Evolutionary conservation across 2,888 invertebrate species (phyloP).

Genomic region (Xestia xanthographa): DNA sequence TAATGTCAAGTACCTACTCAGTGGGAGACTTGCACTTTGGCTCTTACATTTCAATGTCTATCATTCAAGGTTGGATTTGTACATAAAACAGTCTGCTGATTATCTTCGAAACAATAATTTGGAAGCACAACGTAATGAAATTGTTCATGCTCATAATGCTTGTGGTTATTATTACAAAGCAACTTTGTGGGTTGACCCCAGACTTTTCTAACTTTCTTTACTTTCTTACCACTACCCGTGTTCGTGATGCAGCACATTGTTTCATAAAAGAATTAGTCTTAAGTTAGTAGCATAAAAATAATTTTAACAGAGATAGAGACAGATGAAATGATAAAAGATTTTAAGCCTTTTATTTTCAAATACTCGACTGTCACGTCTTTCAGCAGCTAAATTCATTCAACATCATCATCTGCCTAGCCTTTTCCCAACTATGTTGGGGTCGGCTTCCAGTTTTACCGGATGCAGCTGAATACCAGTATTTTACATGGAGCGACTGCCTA

Average conservation of each 20-base stretch:
- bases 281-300: slow-evolving; percentile 42
- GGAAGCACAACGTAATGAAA: slow-evolving; percentile 43
- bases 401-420: no score
- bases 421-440: no score
- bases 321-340: slow-evolving; percentile 23
- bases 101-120: slow-evolving; percentile 36
- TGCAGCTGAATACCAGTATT: no score
- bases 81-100: slow-evolving; percentile 15
- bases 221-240: slow-evolving; percentile 63
- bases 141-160: slow-evolving; percentile 54
- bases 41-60: slow-evolving; percentile 24
- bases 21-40: slow-evolving; percentile 33
- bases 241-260: slow-evolving; percentile 60
- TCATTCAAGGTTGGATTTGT: slow-evolving; percentile 38
- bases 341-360: slow-evolving; percentile 16
- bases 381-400: no score
- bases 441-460: no score
- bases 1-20: slow-evolving; percentile 26
- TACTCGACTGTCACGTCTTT: slow-evolving; percentile 28
- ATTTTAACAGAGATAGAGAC: not conserved
- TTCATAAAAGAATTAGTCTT: slow-evolving; percentile 51
- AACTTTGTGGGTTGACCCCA: slow-evolving; percentile 65
- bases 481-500: no score
- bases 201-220: slow-evolving; percentile 72
- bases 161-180: slow-evolving; percentile 67